phyloP scores from a whole-genome alignment of 2,113 vertebrate species.

The Xenopus laevis region DNA sequence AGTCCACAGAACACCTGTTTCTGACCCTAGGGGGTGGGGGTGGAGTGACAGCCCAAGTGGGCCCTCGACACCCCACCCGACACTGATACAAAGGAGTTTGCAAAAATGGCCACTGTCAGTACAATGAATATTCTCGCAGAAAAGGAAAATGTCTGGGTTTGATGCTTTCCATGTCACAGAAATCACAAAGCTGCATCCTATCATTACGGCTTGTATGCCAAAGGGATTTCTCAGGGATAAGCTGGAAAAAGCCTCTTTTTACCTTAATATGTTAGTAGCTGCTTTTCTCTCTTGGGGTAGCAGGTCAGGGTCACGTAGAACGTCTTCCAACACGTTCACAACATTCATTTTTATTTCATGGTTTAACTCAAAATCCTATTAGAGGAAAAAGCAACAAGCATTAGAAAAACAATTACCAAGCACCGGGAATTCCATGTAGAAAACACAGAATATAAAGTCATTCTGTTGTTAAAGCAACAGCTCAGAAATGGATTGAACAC shows the following conservation, averaged over 20 bases:
- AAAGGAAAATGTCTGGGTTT: too few relatives aligned
- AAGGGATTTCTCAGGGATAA: not conserved
- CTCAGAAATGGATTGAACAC: not conserved
- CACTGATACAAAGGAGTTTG: too few relatives aligned
- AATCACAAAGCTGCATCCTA: not conserved
- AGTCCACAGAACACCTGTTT: too few relatives aligned
- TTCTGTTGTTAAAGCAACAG: not conserved
- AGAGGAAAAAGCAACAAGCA: not conserved
- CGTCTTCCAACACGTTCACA: slow-evolving; percentile 90
- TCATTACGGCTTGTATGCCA: not conserved
- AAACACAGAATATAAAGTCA: not conserved
- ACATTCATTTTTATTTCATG: slow-evolving; percentile 90
- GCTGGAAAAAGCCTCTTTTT: slow-evolving; percentile 3
- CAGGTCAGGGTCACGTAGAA: slow-evolving; percentile 90
- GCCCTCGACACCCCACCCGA: too few relatives aligned
- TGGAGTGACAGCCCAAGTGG: too few relatives aligned
- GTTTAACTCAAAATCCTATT: slow-evolving; percentile 94
- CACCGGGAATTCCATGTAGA: not conserved
- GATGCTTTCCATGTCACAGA: not conserved
- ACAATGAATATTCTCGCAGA: too few relatives aligned
- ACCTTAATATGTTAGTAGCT: slow-evolving; percentile 93
- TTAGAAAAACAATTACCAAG: not conserved
- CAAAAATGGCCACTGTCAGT: too few relatives aligned
- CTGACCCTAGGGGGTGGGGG: too few relatives aligned
- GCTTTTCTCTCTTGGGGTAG: slow-evolving; percentile 97